Percentiles rank a stretch among this genome's conserved stretches.
These are phyloP conservation scores for Ips typographus DNA, from an alignment of 1,140 invertebrate genomes.

Conservation along the genomic window DNA sequence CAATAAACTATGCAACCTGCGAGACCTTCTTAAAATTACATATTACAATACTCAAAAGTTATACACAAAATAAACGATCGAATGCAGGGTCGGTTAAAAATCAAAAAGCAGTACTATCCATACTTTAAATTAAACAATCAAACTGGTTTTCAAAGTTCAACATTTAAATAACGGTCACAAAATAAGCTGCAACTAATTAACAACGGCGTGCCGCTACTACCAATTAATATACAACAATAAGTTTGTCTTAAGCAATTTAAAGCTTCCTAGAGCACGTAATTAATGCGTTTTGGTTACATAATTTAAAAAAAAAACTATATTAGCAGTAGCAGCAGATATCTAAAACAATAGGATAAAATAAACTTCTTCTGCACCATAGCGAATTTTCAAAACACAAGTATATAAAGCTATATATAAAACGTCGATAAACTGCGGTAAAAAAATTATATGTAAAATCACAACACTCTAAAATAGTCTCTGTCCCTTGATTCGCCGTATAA, in stretches of 20 bases:
- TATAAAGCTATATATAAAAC: conserved; percentile 16
- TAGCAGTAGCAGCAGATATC: conserved; percentile 3
- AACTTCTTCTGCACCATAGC: conserved; percentile 8
- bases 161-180: conserved; percentile 14
- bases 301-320: not conserved
- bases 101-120: too few relatives aligned
- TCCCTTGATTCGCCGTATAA: conserved; percentile 12
- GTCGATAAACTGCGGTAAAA: conserved; percentile 9
- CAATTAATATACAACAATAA: conserved; percentile 1
- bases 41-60: too few relatives aligned
- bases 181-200: conserved; percentile 22
- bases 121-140: conserved; percentile 1
- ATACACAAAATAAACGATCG: too few relatives aligned
- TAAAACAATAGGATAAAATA: conserved; percentile 16
- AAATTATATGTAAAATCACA: conserved; percentile 14
- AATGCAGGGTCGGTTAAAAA: too few relatives aligned
- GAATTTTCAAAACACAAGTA: conserved; percentile 13
- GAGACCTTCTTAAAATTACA: too few relatives aligned
- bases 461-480: conserved; percentile 14
- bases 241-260: not conserved
- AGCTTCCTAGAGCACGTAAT: not conserved
- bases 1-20: too few relatives aligned
- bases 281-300: too few relatives aligned
- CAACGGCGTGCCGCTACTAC: conserved; percentile 9
- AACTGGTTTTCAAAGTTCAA: conserved; percentile 1